A percentile compares a stretch with the other conserved stretches of the same genome.
Conservation (phyloP, 1,140 invertebrate species). For the Charaxes varanes region DNA sequence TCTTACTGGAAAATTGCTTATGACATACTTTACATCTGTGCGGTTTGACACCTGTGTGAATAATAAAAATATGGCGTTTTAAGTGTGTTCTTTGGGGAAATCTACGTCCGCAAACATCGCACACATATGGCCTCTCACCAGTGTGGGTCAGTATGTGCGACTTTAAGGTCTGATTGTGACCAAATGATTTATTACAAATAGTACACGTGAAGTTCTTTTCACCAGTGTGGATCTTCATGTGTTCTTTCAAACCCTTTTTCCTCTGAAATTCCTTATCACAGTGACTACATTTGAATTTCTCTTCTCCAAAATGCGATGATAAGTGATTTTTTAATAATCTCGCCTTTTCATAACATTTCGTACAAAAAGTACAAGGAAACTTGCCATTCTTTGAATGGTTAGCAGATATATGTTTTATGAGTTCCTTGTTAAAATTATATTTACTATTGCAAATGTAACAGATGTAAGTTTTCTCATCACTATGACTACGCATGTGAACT, state of each 20-base stretch:
- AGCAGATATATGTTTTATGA: constrained; percentile 42
- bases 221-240: constrained; percentile 52
- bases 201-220: constrained; percentile 79
- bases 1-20: constrained; percentile 79
- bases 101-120: constrained; percentile 8
- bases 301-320: constrained; percentile 30
- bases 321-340: constrained; percentile 47
- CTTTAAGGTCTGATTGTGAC: constrained; percentile 84
- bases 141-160: constrained; percentile 90
- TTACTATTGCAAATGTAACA: constrained; percentile 44
- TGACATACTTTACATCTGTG: constrained; percentile 37
- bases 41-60: constrained; percentile 69
- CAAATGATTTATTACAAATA: constrained; percentile 83
- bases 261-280: constrained; percentile 49
- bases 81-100: constrained; percentile 77
- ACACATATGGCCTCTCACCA: constrained; percentile 82
- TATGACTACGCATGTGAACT: constrained; percentile 29
- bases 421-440: constrained; percentile 40
- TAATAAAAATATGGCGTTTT: constrained; percentile 87
- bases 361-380: constrained; percentile 42
- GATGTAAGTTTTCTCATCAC: constrained; percentile 63
- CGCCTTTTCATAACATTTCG: constrained; percentile 36
- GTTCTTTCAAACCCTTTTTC: constrained; percentile 58
- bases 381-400: constrained; percentile 26
- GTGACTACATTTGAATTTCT: constrained; percentile 45